Evolutionary conservation across 1,140 invertebrate species (phyloP), one percentile per base, ranked within the genome.

Genomic region (Drosophila lini): DNA sequence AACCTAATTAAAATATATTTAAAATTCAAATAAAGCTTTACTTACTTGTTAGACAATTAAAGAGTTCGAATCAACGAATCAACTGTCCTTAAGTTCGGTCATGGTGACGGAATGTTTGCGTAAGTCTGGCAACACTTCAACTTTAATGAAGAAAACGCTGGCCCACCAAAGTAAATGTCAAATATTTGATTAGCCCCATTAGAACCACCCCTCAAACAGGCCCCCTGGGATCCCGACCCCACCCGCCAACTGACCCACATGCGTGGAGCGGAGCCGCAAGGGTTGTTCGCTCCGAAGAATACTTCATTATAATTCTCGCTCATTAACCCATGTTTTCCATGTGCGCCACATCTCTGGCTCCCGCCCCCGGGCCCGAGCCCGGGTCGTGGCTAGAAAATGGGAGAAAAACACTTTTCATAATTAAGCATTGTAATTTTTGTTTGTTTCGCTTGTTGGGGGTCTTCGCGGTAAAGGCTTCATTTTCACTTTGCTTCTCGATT

Each of bases 131-230:
- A 78, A 73, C 78, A 71, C 69, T 70, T 79, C 48, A 63, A 60
- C 34, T 62, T 63, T 50, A 62, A 75, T 76, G 45, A 57, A 47
- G 36, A 67, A 70, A 45, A 36, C 58, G 44, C 11, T 36, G 22
- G 57, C 63, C 82, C 52, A 57, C 64, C 55, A 71, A 80, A 80
- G 77, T 61, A 80, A 88, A 88, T 79, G 75, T 86, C 83, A 86
- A 86, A 88, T 86, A 86, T 86, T 86, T 86, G 83, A 86, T 88
- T 86, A 88, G 70, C 82, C 83, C 82, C 83, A 86, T 88, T 86
- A 79, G 65, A 71, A 48, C 60, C 41, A 73, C 61, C 61, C 74
- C 69, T 59, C 25, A 22, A 52, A 22, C 41, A 34, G 52, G 13
- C 45, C 40, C 40, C 34, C 16, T n/a, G 47, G 40, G 25, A 32